These are phyloP conservation scores for Nilaparvata lugens DNA, from an alignment of 1,140 invertebrate genomes.

Conservation along the genomic window DNA sequence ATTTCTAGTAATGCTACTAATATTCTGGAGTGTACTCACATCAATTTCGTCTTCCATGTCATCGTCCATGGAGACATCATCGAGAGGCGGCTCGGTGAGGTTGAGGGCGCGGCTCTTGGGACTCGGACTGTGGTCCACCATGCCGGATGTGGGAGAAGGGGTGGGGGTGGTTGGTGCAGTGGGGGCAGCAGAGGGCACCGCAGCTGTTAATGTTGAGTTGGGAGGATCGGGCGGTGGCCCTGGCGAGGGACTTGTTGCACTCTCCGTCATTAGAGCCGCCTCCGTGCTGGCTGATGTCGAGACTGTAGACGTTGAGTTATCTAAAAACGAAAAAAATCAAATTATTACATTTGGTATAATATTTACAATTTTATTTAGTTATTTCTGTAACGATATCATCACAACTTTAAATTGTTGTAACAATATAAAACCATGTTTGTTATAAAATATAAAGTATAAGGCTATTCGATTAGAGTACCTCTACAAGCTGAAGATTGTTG, in stretches of 20 bases:
- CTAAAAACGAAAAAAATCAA: too few species aligned
- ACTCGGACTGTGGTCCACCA: background rate
- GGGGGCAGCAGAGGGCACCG: background rate
- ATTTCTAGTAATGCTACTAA: background rate
- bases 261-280: background rate
- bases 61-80: constrained; percentile 57
- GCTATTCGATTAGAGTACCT: too few species aligned
- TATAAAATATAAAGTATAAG: too few species aligned
- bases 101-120: constrained; percentile 18
- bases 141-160: background rate
- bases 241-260: background rate
- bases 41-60: constrained; percentile 44
- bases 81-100: constrained; percentile 39
- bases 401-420: too few species aligned
- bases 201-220: background rate
- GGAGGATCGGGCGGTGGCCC: constrained; percentile 7
- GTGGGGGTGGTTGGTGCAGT: background rate
- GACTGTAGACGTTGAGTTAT: too few species aligned
- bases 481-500: too few species aligned
- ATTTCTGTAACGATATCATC: too few species aligned
- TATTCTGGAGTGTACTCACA: constrained; percentile 14
- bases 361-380: too few species aligned
- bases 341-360: too few species aligned
- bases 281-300: too few species aligned
- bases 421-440: too few species aligned